Evolutionary conservation across 64 coral and sea anemone species (phyloP).

Genomic region (Montipora capricornis): DNA sequence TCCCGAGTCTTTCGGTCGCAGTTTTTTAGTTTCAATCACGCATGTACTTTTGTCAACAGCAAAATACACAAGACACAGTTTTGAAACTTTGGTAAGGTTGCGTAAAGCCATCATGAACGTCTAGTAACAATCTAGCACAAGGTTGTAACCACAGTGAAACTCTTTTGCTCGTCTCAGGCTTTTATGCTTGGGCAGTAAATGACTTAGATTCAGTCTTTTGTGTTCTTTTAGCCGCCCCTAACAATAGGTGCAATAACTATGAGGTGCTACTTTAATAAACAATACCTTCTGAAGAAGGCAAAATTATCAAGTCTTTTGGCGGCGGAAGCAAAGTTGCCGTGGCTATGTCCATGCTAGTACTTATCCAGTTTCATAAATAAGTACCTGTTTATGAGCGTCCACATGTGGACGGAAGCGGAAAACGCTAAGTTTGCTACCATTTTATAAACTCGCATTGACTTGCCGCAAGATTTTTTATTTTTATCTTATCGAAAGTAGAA

Average conservation of each 20-base stretch:
- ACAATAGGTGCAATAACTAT: neutral
- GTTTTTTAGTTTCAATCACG: conserved; percentile 40
- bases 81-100: conserved; percentile 27
- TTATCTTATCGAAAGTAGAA: neutral
- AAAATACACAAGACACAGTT: conserved; percentile 60
- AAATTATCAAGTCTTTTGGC: neutral
- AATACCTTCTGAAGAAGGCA: neutral
- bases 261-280: neutral
- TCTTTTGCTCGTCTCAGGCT: neutral
- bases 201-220: neutral
- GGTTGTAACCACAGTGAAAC: neutral
- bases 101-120: neutral
- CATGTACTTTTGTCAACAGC: conserved; percentile 51
- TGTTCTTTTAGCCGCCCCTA: neutral
- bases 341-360: neutral
- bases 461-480: neutral
- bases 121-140: neutral
- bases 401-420: neutral
- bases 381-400: neutral
- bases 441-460: conserved; percentile 1
- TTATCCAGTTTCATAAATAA: neutral
- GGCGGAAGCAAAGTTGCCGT: neutral
- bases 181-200: neutral
- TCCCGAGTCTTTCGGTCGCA: conserved; percentile 35
- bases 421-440: neutral